Conservation (phyloP, 2,888 invertebrate species). For the Acrocyrtus sp. region DNA sequence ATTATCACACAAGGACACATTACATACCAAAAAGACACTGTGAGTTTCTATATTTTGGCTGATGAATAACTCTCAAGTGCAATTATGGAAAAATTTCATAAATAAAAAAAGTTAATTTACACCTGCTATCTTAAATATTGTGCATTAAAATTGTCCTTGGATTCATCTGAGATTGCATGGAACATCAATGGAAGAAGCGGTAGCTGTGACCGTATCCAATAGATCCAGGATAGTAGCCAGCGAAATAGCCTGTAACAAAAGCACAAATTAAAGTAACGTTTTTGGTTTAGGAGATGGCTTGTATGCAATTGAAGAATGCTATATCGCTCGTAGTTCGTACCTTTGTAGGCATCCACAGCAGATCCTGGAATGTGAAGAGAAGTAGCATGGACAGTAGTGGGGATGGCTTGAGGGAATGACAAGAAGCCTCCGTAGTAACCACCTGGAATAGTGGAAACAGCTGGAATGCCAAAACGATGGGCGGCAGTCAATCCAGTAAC, state of each 20-base stretch:
- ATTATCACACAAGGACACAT: no score
- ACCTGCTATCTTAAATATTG: no score
- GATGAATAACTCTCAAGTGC: no score
- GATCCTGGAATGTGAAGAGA: constrained; percentile 44
- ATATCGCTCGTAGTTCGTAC: constrained; percentile 11
- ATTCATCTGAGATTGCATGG: no score
- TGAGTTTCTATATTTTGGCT: no score
- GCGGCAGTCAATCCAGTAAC: not conserved
- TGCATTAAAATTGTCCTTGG: no score
- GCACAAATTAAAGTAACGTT: not conserved
- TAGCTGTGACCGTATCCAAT: constrained; percentile 41
- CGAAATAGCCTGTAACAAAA: constrained; percentile 31
- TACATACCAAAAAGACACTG: no score
- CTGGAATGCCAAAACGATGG: constrained; percentile 11
- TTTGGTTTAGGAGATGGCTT: not conserved
- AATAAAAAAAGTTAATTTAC: no score
- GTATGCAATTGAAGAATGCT: no score
- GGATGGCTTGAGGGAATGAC: constrained; percentile 23
- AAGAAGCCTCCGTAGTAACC: constrained; percentile 41
- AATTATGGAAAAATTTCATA: no score
- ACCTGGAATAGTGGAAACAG: constrained; percentile 31
- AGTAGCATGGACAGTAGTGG: constrained; percentile 2
- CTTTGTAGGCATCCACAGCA: constrained; percentile 36
- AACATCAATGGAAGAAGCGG: constrained; percentile 45
- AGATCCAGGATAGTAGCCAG: constrained; percentile 43